Base-by-base conservation (phyloP, 2,113 vertebrate species). In the Pipa parva region DNA sequence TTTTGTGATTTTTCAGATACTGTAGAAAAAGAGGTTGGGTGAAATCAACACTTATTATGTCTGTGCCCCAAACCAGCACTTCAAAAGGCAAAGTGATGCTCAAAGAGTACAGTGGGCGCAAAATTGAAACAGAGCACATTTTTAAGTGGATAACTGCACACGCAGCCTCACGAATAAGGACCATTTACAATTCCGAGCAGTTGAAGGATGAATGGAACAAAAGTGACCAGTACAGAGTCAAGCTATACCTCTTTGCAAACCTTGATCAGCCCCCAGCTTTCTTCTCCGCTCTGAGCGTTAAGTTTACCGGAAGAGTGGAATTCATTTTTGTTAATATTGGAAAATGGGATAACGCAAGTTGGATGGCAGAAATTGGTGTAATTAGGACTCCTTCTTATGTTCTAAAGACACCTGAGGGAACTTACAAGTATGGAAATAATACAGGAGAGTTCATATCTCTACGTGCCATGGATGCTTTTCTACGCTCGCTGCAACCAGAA, bases 1-100 rank as follows among this genome's bases (percentile, higher is more conserved):
- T n/a, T n/a, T n/a, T n/a, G n/a, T n/a, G n/a, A n/a, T 42, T 15
- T 42, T 42, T 18, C 63, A 99, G 97, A 67, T 98, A 94, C 33
- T 99, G 97, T 79, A 87, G 84, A 68, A 92, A 90, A 75, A 90
- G 97, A 24, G 94, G 95, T 59, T 99, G 97, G 97, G 80, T 93
- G 54, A 91, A 84, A 60, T 98, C 97, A 72, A 98, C 94, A 0
- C 90, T 99, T 71, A 92, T 98, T 70, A 97, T 99, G 95, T 96
- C 97, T 0, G 95, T 98, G 55, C 97, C 97, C 0, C 95, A 98
- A 72, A 99, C 97, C 0, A 96, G 87, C 1, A 93, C 95, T 2
- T 99, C 97, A 2, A 99, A 99, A 77, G 97, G 97, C 3, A 98
- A 92, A 75, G 97, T 99, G 20, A 95, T 97, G 92, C 88, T 99